Evolutionary conservation across 2,113 vertebrate genomes (phyloP).

Genomic region (Megaleporinus macrocephalus): DNA sequence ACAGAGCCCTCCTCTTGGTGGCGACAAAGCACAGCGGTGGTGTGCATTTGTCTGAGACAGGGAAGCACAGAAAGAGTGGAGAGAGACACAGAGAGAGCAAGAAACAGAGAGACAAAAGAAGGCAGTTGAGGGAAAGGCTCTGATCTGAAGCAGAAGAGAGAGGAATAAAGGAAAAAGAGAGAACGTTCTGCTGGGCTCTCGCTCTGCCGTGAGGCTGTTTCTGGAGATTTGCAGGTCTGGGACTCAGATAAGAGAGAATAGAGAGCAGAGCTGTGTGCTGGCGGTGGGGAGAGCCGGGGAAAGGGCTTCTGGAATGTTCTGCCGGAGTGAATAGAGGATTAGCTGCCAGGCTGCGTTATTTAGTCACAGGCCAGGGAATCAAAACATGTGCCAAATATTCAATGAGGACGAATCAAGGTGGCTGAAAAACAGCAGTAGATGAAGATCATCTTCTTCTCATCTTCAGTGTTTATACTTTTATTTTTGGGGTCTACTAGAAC

Average conservation of each 20-base stretch:
- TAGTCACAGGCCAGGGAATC: neutral
- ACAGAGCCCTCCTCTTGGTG: conserved; percentile 12
- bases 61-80: neutral
- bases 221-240: neutral
- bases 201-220: neutral
- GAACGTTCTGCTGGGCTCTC: neutral
- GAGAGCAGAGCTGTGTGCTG: conserved; percentile 3
- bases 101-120: neutral
- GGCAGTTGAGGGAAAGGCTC: neutral
- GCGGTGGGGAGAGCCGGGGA: neutral
- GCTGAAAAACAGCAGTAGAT: neutral
- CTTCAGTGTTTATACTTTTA: too few species aligned
- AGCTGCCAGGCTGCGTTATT: neutral
- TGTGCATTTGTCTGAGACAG: neutral
- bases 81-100: neutral
- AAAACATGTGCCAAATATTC: neutral
- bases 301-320: conserved; percentile 27
- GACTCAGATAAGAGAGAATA: neutral
- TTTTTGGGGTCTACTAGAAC: too few species aligned
- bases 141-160: neutral
- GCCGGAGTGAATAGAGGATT: neutral
- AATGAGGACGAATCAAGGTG: too few species aligned
- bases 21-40: conserved; percentile 15
- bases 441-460: too few species aligned
- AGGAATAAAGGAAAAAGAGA: neutral